These are phyloP conservation scores for Dryadula phaetusa DNA, from an alignment of 2,888 invertebrate genomes.

Conservation along the genomic window DNA sequence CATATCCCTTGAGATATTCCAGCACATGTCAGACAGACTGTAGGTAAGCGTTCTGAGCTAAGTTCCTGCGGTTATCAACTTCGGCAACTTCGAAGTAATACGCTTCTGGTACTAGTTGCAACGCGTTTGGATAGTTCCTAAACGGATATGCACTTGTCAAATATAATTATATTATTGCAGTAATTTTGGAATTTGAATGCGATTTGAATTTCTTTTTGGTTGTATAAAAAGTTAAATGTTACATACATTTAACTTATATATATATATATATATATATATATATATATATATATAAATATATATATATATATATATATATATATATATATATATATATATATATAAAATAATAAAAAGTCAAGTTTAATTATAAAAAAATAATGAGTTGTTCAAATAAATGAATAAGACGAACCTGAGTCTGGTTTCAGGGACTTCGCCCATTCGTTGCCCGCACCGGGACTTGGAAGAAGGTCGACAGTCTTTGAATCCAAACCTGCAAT, in stretches of 20 bases:
- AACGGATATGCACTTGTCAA: neutral
- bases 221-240: no score
- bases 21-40: slow-evolving; percentile 19
- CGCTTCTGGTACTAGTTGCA: neutral
- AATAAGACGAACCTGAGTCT: slow-evolving; percentile 88
- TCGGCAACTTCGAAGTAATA: slow-evolving; percentile 18
- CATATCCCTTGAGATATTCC: slow-evolving; percentile 20
- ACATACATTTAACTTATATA: no score
- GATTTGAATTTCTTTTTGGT: no score
- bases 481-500: slow-evolving; percentile 87
- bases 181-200: no score
- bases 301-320: no score
- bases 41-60: slow-evolving; percentile 1
- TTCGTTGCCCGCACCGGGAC: slow-evolving; percentile 90
- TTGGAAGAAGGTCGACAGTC: slow-evolving; percentile 94
- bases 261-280: no score
- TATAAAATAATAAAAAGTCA: no score
- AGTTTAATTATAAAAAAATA: no score
- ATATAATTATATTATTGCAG: no score
- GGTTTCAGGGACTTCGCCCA: slow-evolving; percentile 93
- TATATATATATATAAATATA: no score
- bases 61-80: slow-evolving; percentile 23
- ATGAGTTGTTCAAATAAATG: no score
- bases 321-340: no score
- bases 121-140: slow-evolving; percentile 5